phyloP scores from a whole-genome alignment of 1,140 invertebrate genomes.

The Leptinotarsa defecta region DNA sequence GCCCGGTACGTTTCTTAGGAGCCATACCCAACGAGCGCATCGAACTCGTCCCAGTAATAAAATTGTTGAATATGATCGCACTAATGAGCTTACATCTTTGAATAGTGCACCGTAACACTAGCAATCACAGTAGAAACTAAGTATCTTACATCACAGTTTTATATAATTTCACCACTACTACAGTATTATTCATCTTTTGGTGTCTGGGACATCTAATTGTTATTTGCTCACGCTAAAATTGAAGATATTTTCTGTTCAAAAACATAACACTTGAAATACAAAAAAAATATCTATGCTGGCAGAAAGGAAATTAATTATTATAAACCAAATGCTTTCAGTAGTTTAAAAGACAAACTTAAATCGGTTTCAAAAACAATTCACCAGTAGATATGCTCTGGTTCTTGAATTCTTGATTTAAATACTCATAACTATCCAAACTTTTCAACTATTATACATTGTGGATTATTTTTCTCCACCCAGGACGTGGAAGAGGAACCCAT shows the following conservation, averaged over 20 bases:
- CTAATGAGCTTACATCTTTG: constrained; percentile 11
- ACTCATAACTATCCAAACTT: not conserved
- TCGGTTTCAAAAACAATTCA: no score
- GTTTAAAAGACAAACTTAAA: no score
- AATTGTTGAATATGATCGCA: constrained; percentile 19
- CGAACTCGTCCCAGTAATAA: constrained; percentile 52
- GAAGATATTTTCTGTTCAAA: no score
- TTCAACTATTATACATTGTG: not conserved
- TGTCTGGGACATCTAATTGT: no score
- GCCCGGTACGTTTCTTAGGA: constrained; percentile 63
- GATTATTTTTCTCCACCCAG: not conserved
- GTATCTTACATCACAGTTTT: not conserved
- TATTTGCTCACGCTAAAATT: no score
- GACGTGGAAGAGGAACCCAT: not conserved
- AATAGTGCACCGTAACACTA: not conserved
- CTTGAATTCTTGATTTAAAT: no score
- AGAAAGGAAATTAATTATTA: no score
- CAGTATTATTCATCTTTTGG: not conserved
- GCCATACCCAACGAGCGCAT: constrained; percentile 63
- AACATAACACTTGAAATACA: no score
- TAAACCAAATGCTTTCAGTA: no score
- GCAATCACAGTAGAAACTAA: not conserved
- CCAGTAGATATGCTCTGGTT: no score
- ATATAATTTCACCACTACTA: not conserved
- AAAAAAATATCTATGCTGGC: no score